Percentiles rank a stretch among this genome's conserved stretches.
Conservation (phyloP, 2,797 vertebrate genomes). For the Basileuterus tristriatus region DNA sequence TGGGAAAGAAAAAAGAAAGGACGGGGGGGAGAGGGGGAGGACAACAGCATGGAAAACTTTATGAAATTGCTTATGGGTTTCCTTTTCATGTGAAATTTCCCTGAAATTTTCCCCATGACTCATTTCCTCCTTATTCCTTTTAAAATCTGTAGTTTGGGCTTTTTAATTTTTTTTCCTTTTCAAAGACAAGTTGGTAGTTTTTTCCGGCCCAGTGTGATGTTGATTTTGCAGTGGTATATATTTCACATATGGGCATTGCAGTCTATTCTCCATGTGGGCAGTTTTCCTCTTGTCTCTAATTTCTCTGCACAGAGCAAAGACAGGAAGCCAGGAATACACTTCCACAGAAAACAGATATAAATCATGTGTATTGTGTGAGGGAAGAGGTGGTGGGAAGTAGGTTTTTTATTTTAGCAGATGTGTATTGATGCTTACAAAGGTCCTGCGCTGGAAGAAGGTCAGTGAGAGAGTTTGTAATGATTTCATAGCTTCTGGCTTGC, state of each 20-base stretch:
- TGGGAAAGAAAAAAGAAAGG: not conserved
- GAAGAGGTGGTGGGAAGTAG: not conserved
- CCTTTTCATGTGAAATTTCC: conserved; percentile 53
- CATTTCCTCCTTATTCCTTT: conserved; percentile 41
- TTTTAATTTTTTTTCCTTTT: not conserved
- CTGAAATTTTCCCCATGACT: conserved; percentile 46
- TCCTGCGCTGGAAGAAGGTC: not conserved
- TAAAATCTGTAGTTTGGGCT: not conserved
- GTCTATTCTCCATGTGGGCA: not conserved
- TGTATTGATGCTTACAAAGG: not conserved
- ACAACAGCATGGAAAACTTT: conserved; percentile 36
- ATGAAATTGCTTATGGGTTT: conserved; percentile 46
- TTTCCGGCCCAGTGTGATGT: not conserved
- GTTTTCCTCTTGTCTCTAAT: not conserved
- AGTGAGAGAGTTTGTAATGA: not conserved
- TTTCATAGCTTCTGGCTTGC: not conserved
- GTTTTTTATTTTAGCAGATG: not conserved
- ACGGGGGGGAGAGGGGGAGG: not conserved
- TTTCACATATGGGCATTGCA: not conserved
- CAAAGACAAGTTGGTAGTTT: not conserved
- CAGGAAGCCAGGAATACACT: not conserved
- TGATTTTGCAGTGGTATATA: not conserved
- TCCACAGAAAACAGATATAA: not conserved
- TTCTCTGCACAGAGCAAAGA: not conserved
- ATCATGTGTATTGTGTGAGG: not conserved